Conservation (phyloP, 1,140 invertebrate genomes). For the Aplysia californica region DNA sequence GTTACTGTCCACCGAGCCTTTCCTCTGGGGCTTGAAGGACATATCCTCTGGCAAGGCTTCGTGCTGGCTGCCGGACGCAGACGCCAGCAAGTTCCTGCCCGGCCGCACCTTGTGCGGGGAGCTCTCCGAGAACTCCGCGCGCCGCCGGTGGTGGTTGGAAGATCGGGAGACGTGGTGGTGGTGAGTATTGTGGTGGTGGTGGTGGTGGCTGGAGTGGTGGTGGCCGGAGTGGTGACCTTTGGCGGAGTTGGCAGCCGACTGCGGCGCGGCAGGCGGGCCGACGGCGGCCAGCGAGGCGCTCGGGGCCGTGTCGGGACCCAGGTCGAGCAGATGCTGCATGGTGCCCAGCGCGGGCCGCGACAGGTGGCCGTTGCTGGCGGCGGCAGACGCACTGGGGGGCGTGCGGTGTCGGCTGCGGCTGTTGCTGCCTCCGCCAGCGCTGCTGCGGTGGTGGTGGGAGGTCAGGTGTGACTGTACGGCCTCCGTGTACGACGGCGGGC, state of each 20-base stretch:
- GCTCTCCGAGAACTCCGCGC: background rate
- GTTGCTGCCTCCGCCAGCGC: too few species aligned
- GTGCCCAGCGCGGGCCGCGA: constrained; percentile 11
- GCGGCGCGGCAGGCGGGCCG: background rate
- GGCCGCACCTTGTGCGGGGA: constrained; percentile 23
- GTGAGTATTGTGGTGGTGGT: constrained; percentile 31
- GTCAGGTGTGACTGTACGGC: constrained; percentile 46
- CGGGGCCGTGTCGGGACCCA: constrained; percentile 26
- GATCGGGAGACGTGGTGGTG: constrained; percentile 21
- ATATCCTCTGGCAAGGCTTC: background rate
- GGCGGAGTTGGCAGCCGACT: background rate
- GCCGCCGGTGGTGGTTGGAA: constrained; percentile 8
- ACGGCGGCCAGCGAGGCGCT: background rate
- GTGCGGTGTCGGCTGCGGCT: constrained; percentile 1
- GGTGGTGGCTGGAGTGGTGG: constrained; percentile 26
- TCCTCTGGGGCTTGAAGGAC: background rate
- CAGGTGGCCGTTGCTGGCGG: background rate
- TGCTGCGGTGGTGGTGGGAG: constrained; percentile 5
- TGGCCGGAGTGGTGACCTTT: constrained; percentile 21
- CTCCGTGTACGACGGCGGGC: constrained; percentile 60
- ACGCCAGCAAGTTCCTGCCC: constrained; percentile 19
- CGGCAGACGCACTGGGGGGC: constrained; percentile 1
- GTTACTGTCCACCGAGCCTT: constrained; percentile 18
- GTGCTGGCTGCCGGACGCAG: background rate
- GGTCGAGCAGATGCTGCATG: constrained; percentile 29